Percentiles rank a stretch among this genome's conserved stretches.
Evolutionary conservation across 2,113 vertebrate genomes (phyloP).

Genomic region (Abramis brama): DNA sequence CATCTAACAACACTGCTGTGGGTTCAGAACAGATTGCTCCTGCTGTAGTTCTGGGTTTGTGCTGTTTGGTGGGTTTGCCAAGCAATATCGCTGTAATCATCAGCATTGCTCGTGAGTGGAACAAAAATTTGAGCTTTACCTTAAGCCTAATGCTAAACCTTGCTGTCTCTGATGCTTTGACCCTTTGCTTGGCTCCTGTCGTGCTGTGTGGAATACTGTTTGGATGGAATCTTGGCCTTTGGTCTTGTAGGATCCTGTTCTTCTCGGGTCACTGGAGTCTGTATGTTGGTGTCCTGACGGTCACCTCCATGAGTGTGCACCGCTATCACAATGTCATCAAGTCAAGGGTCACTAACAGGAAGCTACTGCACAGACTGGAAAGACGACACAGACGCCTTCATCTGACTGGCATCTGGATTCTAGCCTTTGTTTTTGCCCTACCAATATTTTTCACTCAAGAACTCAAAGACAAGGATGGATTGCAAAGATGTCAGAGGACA

Average conservation of each 20-base stretch:
- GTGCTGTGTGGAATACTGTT: too few relatives aligned
- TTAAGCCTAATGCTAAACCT: constrained; percentile 73
- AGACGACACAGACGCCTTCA: constrained; percentile 40
- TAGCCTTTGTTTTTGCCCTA: constrained; percentile 55
- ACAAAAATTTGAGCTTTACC: constrained; percentile 60
- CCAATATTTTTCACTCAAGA: constrained; percentile 62
- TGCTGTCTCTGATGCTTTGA: constrained; percentile 71
- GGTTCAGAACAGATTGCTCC: constrained; percentile 14
- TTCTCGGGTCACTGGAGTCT: too few relatives aligned
- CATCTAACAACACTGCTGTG: not conserved
- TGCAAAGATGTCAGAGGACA: too few relatives aligned
- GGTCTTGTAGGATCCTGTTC: too few relatives aligned
- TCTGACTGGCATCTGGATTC: constrained; percentile 57
- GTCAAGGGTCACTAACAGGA: constrained; percentile 65
- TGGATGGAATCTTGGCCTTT: too few relatives aligned
- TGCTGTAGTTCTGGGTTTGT: constrained; percentile 55
- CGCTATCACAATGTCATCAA: constrained; percentile 61
- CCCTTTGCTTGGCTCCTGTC: constrained; percentile 57
- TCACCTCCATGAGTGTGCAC: constrained; percentile 73
- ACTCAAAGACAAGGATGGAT: constrained; percentile 24
- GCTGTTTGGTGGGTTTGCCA: constrained; percentile 70
- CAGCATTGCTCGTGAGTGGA: constrained; percentile 66
- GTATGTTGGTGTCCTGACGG: constrained; percentile 67
- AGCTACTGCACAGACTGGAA: constrained; percentile 43
- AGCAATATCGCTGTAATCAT: constrained; percentile 72